Base-by-base conservation (phyloP, 1,140 invertebrate species). In the Lepidurus apus region DNA sequence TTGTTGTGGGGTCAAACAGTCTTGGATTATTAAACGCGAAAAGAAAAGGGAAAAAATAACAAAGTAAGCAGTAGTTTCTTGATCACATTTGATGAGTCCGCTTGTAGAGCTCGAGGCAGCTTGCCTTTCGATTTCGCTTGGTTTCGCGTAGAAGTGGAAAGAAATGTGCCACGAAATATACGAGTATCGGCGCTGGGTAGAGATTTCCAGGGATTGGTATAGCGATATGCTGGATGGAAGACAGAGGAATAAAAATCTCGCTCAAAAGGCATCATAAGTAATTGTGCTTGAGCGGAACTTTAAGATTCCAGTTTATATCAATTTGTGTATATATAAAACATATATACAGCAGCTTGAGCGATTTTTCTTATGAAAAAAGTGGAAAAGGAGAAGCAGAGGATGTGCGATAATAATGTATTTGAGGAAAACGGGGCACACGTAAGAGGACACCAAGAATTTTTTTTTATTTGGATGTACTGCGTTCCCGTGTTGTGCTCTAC, bases 321-420 rank as follows among this genome's bases (percentile, higher is more conserved):
- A n/a, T 21, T 65, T 65, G 53, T n/a, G 53, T 65, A 65, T 7
- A 65, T 65, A 65, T 8, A 21, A 65, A 13, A 65, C 21, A 65
- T 21, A 21, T 21, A 21, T 65, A 65, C 7, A 13, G 53, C 53
- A 65, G 17, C 21, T 65, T 65, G 53, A 65, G 21, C 53, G 53
- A 47, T 47, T 47, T 10, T 17, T 47, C 17, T 17, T 17, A 11
- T 5, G 5, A 47, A 17, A 21, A 17, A 65, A 65, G n/a, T 34
- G 34, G 34, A 34, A 34, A 34, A 4, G 34, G 34, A 34, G 34
- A 34, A 21, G 53, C 53, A n/a, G 53, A 13, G 17, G 21, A 65
- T 65, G 8, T 65, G 21, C n/a, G 53, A 65, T 65, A 65, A 21
- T 65, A 65, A 65, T 65, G 21, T 65, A 65, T 65, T 65, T 65